Evolutionary conservation across 2,888 invertebrate genomes (phyloP), one percentile per base, ranked within the genome.

Genomic region (Epinotia ramella): DNA sequence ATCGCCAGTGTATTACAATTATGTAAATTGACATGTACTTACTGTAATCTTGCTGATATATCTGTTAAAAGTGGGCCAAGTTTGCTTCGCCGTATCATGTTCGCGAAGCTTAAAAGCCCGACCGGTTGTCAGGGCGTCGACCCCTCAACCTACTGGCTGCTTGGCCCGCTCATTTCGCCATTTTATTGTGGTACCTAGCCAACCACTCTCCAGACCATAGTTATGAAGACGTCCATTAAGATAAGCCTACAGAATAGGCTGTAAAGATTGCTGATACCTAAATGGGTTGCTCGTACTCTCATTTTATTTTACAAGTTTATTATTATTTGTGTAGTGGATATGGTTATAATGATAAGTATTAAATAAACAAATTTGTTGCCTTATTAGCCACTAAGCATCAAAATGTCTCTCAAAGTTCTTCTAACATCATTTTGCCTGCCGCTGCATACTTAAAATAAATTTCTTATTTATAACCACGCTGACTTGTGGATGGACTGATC

Each of bases 111-210:
- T 68, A 62, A 65, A 91, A 92, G 91, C 89, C 81, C 88, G 88
- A 93, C 94, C 94, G 94, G 94, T 94, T 90, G 40, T n/a, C 88
- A 86, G 93, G 89, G 83, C 93, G 79, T 88, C 89, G 93, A 92
- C 90, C 91, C 85, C 84, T 81, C 92, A 92, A 93, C 93, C 93
- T 92, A 93, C 91, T 93, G 88, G 85, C 87, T 83, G 84, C 84
- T 81, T 83, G 85, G 85, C 84, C 84, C 82, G 82, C 77, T 82
- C 83, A 80, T 81, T 77, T 82, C 73, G 78, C 78, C 77, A 79
- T 80, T 81, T 80, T 76, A 77, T 80, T 80, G 79, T 80, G 80
- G 78, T 78, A 79, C 80, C 81, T 79, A 80, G 78, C 73, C 77
- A 53, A 66, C 64, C 70, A 73, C 59, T 73, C 70, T 62, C 63